These are phyloP conservation scores for Coendou prehensilis DNA, from an alignment of 2,797 vertebrate genomes.

Conservation along the genomic window DNA sequence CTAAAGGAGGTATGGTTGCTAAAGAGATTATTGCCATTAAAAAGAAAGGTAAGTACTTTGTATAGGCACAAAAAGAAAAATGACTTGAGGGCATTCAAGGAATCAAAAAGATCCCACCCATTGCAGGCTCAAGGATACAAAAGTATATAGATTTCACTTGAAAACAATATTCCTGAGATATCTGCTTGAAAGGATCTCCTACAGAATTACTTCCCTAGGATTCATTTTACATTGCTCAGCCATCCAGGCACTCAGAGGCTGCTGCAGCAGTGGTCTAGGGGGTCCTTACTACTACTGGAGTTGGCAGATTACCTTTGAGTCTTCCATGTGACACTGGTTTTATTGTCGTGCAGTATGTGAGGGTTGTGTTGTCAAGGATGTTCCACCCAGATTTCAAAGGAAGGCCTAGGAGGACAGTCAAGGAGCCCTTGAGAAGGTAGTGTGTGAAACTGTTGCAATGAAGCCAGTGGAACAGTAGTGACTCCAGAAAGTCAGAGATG, in stretches of 20 bases:
- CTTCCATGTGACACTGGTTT: background rate
- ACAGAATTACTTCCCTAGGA: background rate
- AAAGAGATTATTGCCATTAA: background rate
- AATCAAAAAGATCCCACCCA: background rate
- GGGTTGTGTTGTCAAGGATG: background rate
- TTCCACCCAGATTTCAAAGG: background rate
- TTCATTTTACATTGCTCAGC: background rate
- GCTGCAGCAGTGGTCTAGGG: background rate
- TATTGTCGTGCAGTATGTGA: background rate
- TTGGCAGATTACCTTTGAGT: background rate
- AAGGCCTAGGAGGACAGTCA: background rate
- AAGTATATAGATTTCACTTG: background rate
- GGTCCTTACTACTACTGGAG: background rate
- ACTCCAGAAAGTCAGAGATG: background rate
- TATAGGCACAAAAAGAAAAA: background rate
- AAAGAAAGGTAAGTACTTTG: background rate
- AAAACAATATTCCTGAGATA: background rate
- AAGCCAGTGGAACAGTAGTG: background rate
- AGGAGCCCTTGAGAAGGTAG: background rate
- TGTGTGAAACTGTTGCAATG: background rate
- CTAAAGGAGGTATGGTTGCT: background rate
- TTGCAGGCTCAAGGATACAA: background rate
- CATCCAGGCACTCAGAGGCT: background rate
- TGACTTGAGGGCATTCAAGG: background rate
- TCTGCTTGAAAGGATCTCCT: background rate